Conservation (phyloP, 2,888 invertebrate species). For the Omphaloscelis lunosa region DNA sequence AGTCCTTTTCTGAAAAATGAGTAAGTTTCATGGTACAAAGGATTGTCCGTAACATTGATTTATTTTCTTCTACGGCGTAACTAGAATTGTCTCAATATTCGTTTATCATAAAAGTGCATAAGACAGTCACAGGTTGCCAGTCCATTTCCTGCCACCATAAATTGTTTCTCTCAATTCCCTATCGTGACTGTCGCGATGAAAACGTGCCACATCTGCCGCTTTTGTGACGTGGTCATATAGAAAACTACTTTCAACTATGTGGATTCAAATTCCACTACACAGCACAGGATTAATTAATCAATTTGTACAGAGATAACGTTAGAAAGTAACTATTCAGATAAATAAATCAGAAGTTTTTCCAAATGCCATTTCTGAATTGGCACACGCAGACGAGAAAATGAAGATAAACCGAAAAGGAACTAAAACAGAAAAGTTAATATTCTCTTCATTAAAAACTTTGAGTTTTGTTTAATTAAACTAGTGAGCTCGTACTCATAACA, state of each 20-base stretch:
- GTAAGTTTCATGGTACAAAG: neutral
- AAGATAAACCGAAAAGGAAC: constrained; percentile 14
- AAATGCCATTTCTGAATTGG: constrained; percentile 9
- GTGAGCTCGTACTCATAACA: neutral
- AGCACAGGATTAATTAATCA: neutral
- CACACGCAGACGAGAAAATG: neutral
- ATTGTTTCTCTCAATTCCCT: constrained; percentile 42
- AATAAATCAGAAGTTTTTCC: neutral
- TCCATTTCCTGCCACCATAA: constrained; percentile 32
- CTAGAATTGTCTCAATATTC: constrained; percentile 36
- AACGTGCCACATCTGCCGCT: constrained; percentile 23
- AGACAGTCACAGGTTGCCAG: constrained; percentile 38
- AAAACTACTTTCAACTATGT: neutral
- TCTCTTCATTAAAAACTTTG: neutral
- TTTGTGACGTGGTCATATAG: neutral
- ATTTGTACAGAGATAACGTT: neutral
- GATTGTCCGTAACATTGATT: constrained; percentile 18
- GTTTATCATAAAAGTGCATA: constrained; percentile 42
- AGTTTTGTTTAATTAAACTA: constrained; percentile 19
- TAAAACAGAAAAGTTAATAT: neutral
- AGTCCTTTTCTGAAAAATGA: neutral
- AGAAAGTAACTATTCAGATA: neutral
- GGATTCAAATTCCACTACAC: neutral
- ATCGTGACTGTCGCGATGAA: constrained; percentile 24
- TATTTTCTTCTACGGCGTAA: constrained; percentile 23